Percentiles rank a stretch among this genome's conserved stretches.
phyloP scores from a whole-genome alignment of 2,888 invertebrate genomes.

The Glyphotaelius pellucidus region DNA sequence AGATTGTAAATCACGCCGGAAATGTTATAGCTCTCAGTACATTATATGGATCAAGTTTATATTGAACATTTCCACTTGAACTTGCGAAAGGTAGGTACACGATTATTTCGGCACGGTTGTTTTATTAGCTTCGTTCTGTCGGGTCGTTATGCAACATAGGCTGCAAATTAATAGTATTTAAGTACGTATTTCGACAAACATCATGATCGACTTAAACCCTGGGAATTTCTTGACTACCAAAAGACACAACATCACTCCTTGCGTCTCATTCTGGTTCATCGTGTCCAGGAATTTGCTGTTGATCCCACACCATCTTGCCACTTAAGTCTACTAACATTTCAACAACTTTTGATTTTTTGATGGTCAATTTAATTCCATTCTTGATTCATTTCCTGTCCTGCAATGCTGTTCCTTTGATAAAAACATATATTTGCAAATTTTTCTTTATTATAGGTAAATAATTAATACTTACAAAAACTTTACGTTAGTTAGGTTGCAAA shows the following conservation, averaged over 20 bases:
- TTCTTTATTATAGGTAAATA: too few species aligned
- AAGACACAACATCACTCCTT: background rate
- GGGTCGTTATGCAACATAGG: background rate
- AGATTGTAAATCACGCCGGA: conserved; percentile 42
- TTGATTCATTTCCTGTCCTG: too few species aligned
- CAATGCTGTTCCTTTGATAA: too few species aligned
- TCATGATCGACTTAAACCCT: background rate
- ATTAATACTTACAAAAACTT: too few species aligned
- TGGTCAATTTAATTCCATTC: too few species aligned
- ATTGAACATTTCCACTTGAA: conserved; percentile 13
- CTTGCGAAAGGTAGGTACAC: background rate
- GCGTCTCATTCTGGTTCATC: too few species aligned
- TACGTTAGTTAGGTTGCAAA: too few species aligned
- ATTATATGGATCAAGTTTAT: background rate
- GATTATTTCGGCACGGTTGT: background rate
- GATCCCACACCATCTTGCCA: too few species aligned
- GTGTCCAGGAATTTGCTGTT: too few species aligned
- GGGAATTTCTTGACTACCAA: background rate
- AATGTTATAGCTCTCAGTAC: conserved; percentile 15
- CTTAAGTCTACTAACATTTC: too few species aligned
- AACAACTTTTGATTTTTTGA: too few species aligned
- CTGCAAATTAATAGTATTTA: background rate
- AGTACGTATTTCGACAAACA: background rate
- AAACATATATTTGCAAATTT: too few species aligned
- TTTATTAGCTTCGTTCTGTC: background rate